These are phyloP conservation scores for Lacerta viridis DNA, from an alignment of 2,797 vertebrate genomes.

Conservation along the genomic window DNA sequence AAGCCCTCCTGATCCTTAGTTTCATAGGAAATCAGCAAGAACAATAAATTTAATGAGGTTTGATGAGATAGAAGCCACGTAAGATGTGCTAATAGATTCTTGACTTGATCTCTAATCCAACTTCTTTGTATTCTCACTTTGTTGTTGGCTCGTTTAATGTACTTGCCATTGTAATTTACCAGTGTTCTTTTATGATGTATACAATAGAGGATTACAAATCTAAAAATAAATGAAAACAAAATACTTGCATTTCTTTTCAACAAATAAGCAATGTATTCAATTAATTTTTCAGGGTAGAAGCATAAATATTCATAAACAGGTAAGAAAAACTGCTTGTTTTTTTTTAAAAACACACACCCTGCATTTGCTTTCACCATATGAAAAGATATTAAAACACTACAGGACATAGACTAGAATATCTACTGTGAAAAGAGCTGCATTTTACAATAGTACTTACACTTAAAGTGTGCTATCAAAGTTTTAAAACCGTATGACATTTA, in stretches of 20 bases:
- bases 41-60: background rate
- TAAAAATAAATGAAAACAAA: slow-evolving; percentile 7
- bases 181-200: background rate
- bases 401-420: slow-evolving; percentile 25
- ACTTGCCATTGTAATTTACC: background rate
- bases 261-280: slow-evolving; percentile 6
- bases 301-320: slow-evolving; percentile 14
- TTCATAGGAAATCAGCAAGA: background rate
- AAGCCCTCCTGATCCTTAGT: background rate
- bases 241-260: background rate
- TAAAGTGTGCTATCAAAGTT: slow-evolving; percentile 27
- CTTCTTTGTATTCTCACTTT: background rate
- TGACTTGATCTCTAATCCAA: background rate
- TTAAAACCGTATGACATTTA: slow-evolving; percentile 15
- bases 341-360: slow-evolving; percentile 31
- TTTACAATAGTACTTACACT: slow-evolving; percentile 36
- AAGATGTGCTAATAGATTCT: background rate
- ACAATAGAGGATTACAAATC: slow-evolving; percentile 2
- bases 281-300: background rate
- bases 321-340: background rate
- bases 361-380: slow-evolving; percentile 44
- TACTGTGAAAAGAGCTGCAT: background rate
- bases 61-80: background rate
- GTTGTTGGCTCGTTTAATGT: background rate
- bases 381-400: slow-evolving; percentile 42